Percentiles rank a stretch among this genome's conserved stretches.
phyloP scores from a whole-genome alignment of 1,140 invertebrate genomes.

The Dinoponera quadriceps region DNA sequence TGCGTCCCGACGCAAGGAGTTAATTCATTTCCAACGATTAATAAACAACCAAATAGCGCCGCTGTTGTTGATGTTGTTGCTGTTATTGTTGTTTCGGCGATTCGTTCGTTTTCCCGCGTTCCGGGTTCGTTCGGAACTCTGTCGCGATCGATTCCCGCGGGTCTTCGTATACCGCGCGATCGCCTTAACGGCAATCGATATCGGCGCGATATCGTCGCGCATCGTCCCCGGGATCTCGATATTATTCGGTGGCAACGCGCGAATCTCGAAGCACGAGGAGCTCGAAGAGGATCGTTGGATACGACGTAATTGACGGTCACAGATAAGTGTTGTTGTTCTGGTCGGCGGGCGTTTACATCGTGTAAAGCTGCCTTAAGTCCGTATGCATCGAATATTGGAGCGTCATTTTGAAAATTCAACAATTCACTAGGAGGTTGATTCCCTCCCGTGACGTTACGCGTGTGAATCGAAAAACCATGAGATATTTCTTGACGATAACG shows the following conservation, averaged over 20 bases:
- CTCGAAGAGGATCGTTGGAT: conserved; percentile 48
- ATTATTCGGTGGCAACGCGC: background rate
- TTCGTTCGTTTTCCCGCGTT: conserved; percentile 5
- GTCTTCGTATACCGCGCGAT: conserved; percentile 50
- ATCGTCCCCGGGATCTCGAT: conserved; percentile 3
- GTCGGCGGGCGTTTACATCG: conserved; percentile 21
- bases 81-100: conserved; percentile 25
- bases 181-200: conserved; percentile 26
- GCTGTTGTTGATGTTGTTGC: no score
- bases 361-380: conserved; percentile 32
- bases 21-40: conserved; percentile 33
- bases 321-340: conserved; percentile 35
- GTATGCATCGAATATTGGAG: conserved; percentile 27
- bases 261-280: conserved; percentile 41
- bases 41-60: conserved; percentile 1
- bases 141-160: conserved; percentile 31
- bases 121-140: background rate
- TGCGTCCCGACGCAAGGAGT: conserved; percentile 22
- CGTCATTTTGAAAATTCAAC: background rate
- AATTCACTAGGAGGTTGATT: background rate
- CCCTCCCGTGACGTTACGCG: background rate
- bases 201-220: background rate
- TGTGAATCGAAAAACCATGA: background rate
- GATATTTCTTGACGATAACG: background rate
- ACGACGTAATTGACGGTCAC: conserved; percentile 52